These are phyloP conservation scores for Solenodon paradoxus DNA, from an alignment of 2,113 vertebrate genomes.

Conservation along the genomic window DNA sequence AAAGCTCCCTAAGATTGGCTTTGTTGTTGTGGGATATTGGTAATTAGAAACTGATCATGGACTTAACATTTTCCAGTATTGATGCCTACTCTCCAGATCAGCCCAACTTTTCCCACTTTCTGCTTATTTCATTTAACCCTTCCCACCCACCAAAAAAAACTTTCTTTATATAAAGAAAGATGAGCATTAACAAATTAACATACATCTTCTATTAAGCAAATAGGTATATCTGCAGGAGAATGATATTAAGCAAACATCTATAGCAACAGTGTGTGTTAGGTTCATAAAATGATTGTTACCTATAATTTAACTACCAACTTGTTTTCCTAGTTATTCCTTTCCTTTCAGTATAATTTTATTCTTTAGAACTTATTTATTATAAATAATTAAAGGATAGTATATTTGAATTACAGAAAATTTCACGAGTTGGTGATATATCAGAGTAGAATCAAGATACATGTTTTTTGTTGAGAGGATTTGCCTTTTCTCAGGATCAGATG, in stretches of 20 bases:
- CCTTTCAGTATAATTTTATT: not conserved
- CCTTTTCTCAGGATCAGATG: not conserved
- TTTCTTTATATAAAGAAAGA: not conserved
- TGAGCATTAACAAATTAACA: not conserved
- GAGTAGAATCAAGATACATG: not conserved
- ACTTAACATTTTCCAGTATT: not conserved
- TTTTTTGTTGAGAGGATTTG: constrained; percentile 6
- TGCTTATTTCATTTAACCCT: not conserved
- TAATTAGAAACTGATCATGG: not conserved
- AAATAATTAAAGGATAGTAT: not conserved
- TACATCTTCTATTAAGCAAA: not conserved
- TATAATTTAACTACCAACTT: not conserved
- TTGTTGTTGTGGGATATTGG: not conserved
- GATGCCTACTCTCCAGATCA: not conserved
- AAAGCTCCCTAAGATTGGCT: not conserved
- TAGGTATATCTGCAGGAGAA: not conserved
- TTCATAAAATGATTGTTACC: not conserved
- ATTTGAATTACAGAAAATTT: not conserved
- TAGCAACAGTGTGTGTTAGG: not conserved
- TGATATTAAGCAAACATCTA: not conserved
- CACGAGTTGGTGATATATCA: not conserved
- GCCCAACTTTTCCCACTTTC: not conserved
- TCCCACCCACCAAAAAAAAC: not conserved
- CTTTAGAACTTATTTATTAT: not conserved
- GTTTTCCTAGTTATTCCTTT: not conserved